Base-by-base conservation (phyloP, 2,797 vertebrate genomes). In the Meriones psammophilus region DNA sequence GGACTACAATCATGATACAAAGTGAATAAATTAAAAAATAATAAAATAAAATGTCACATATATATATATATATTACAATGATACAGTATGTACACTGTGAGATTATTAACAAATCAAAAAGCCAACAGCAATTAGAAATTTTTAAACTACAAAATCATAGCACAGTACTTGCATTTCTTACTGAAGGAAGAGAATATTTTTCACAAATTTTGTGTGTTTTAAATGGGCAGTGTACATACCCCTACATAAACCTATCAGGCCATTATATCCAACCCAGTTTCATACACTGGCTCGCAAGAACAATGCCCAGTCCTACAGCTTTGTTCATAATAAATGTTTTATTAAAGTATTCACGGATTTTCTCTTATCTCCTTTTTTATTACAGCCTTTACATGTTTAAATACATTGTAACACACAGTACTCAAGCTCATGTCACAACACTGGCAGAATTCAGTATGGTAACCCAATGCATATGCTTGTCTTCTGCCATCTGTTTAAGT, bases 391-490 rank as follows among this genome's bases (percentile, higher is more conserved):
- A 15, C 39, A 5, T 62, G 26, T 33, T 77, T 54, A 77, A 28
- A 39, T 33, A 46, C 13, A 6, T 9, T 30, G 33, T 7, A 66
- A 22, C 15, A 30, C n/a, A 36, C 33, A 92, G 66, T 13, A n/a
- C 3, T 42, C 30, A 20, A 20, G 0, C 1, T 36, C 8, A 22
- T 18, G 24, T 22, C 68, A 68, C 18, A 85, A 14, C 18, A 8
- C 42, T 42, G 39, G 8, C 3, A 20, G 39, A 12, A 83, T 20
- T 74, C 2, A 39, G 33, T 64, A n/a, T n/a, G 68, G 39, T 58
- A 17, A 7, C 0, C 20, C 2, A 20, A 30, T 46, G 2, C 24
- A 36, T 9, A 28, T 20, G 5, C 0, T 3, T 30, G 14, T 15
- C 39, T 14, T 33, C 20, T 14, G 13, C 3, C 13, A 62, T 13